A percentile compares a stretch with the other conserved stretches of the same genome.
phyloP scores from a whole-genome alignment of 92 coral and sea anemone species.

The Hydrozoanthus gracilis region DNA sequence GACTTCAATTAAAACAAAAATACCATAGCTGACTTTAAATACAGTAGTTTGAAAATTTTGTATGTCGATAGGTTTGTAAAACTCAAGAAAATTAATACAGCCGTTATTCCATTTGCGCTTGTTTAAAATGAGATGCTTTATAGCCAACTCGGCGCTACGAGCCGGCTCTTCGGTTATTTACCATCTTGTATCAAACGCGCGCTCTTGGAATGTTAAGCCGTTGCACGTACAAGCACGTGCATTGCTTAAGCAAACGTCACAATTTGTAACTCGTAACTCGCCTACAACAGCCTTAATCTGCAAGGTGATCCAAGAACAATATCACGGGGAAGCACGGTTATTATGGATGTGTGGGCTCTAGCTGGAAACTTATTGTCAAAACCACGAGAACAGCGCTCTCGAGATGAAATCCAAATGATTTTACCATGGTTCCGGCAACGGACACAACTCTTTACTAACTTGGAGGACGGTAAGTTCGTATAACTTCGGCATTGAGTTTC shows the following conservation, averaged over 20 bases:
- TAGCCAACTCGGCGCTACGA: no score
- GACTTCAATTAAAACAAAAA: no score
- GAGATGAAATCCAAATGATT: constrained; percentile 25
- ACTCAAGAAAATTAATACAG: no score
- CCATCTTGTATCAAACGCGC: no score
- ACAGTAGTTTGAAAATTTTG: no score
- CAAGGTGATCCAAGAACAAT: neutral
- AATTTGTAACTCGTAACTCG: neutral
- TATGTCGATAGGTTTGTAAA: no score
- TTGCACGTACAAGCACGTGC: neutral
- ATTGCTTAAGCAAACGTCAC: neutral
- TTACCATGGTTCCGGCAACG: constrained; percentile 42
- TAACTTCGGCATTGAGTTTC: neutral
- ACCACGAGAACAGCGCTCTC: constrained; percentile 36
- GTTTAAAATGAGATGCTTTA: no score
- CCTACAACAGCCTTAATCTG: neutral
- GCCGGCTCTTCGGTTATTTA: no score
- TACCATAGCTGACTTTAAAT: no score
- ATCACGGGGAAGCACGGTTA: neutral
- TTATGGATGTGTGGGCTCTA: constrained; percentile 3
- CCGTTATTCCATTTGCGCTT: no score
- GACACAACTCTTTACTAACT: constrained; percentile 36
- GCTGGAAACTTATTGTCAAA: constrained; percentile 34
- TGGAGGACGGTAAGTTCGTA: constrained; percentile 31
- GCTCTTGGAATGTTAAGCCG: no score